Base-by-base conservation (phyloP, 1,140 invertebrate species). In the Drosophila varians region DNA sequence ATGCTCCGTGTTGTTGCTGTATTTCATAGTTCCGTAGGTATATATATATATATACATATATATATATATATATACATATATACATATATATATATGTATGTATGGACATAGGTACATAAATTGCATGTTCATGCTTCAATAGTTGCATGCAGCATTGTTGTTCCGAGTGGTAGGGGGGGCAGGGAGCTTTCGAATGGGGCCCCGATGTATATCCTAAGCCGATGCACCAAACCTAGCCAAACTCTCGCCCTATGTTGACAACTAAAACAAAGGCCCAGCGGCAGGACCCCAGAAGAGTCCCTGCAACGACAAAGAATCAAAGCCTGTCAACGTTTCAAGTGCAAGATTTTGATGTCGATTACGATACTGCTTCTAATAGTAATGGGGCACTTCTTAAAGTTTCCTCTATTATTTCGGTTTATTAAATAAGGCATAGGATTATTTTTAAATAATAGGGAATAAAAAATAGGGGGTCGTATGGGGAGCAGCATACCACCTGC, bases 61-160 rank as follows among this genome's bases (percentile, higher is more conserved):
- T 36, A 12, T 36, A 36, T 36, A 12, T 14, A 1, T 38, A 6
- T 16, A 16, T 38, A 8, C 1, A 9, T 38, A 53, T 53, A 36
- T 53, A 53, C 43, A 21, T 49, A 52, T 53, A n/a, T n/a, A n/a
- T 2, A 9, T 38, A 53, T 53, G 43, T 53, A 53, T 48, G 26
- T 49, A 52, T 53, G 40, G 58, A 36, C 43, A 47, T 65, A 38
- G 57, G 40, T 80, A 84, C 77, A 84, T 84, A 84, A 84, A 84
- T 84, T 86, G 80, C 76, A 86, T 84, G 80, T 86, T 86, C 80
- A 84, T 84, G 80, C 80, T 69, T 84, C 80, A 84, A 84, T 84
- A 84, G 80, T 80, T 86, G 80, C 80, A 84, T 86, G 80, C 72
- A 86, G 70, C 71, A 74, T 55, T 65, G 60, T 71, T 60, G 60